Conservation (phyloP, 2,888 invertebrate genomes). For the Reticulitermes lucifugus region DNA sequence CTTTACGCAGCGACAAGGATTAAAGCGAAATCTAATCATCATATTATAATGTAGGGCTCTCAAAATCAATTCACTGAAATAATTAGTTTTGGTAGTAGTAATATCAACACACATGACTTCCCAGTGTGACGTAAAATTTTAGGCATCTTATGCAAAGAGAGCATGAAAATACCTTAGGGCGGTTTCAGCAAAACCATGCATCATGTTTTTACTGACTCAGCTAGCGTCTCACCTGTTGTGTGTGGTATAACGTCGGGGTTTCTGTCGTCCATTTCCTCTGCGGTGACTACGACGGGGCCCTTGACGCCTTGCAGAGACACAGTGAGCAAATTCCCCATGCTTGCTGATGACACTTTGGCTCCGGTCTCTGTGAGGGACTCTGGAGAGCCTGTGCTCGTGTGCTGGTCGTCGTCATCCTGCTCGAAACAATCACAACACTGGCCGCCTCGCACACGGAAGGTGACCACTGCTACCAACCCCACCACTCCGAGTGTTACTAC, state of each 20-base stretch:
- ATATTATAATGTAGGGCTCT: no score
- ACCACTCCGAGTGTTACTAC: conserved; percentile 47
- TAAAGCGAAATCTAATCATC: no score
- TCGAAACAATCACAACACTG: conserved; percentile 38
- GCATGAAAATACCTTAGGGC: no score
- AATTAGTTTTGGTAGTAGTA: no score
- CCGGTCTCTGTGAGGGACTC: conserved; percentile 54
- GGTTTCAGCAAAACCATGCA: no score
- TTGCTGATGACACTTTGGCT: conserved; percentile 50
- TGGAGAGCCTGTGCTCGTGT: conserved; percentile 49
- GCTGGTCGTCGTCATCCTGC: conserved; percentile 43
- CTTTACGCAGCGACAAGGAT: no score
- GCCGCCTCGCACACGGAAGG: conserved; percentile 38
- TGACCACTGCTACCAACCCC: conserved; percentile 42
- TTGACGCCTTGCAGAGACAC: conserved; percentile 41
- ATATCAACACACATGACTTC: no score
- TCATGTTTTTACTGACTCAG: no score
- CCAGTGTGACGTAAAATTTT: no score
- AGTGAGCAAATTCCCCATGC: conserved; percentile 36
- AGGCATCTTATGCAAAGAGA: no score
- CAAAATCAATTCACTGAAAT: no score
- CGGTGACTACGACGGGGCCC: conserved; percentile 28
- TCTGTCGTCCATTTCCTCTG: conserved; percentile 45
- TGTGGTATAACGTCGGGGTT: conserved; percentile 53
- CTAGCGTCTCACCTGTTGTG: conserved; percentile 40